These are phyloP conservation scores for Xenopus petersii DNA, from an alignment of 2,797 vertebrate species.

Conservation along the genomic window DNA sequence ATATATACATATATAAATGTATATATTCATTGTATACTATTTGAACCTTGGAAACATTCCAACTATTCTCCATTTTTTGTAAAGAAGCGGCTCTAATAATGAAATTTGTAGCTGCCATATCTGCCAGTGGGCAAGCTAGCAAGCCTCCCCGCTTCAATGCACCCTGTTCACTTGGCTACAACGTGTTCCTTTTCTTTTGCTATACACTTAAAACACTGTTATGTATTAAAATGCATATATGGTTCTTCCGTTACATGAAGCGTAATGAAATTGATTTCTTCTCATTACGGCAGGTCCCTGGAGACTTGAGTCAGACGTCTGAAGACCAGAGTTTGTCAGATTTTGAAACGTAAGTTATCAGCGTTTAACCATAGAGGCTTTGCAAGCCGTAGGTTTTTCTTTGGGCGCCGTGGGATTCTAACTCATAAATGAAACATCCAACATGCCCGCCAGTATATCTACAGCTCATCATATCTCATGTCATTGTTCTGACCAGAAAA, in stretches of 20 bases:
- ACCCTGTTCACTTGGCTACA: too few relatives aligned
- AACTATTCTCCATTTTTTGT: too few relatives aligned
- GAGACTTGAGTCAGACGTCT: conserved; percentile 96
- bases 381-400: background rate
- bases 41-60: too few relatives aligned
- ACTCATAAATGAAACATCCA: conserved; percentile 8
- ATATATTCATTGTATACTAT: too few relatives aligned
- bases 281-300: conserved; percentile 77
- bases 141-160: too few relatives aligned
- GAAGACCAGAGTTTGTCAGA: conserved; percentile 96
- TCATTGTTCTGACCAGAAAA: background rate
- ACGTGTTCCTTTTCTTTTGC: too few relatives aligned
- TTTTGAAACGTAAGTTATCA: conserved; percentile 91
- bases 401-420: background rate
- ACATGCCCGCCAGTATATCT: background rate
- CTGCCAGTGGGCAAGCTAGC: too few relatives aligned
- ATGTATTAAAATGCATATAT: too few relatives aligned
- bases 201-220: background rate
- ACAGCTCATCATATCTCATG: background rate
- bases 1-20: too few relatives aligned
- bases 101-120: too few relatives aligned
- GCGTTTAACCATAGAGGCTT: background rate
- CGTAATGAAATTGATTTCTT: conserved; percentile 17
- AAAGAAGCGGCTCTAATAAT: too few relatives aligned
- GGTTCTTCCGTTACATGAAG: background rate